phyloP scores from a whole-genome alignment of 2,113 vertebrate genomes.

The Sinocyclocheilus anshuiensis region DNA sequence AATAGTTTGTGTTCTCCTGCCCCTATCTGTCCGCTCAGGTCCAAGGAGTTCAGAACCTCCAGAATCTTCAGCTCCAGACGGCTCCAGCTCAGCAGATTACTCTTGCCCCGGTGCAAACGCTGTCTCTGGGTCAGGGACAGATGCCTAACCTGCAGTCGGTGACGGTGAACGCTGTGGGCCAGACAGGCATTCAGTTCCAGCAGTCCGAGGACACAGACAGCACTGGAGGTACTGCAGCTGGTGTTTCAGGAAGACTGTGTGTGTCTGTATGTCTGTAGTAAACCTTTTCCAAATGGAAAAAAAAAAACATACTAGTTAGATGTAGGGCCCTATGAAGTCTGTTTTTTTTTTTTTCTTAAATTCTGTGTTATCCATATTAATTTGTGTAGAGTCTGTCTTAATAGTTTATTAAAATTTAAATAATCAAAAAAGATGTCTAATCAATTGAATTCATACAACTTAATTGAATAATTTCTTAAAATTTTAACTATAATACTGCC shows the following conservation, averaged over 20 bases:
- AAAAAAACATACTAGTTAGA: background rate
- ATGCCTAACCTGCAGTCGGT: slow-evolving; percentile 98
- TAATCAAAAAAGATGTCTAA: too few relatives aligned
- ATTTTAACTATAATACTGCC: background rate
- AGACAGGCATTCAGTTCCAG: slow-evolving; percentile 86
- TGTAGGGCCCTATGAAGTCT: background rate
- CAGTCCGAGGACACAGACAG: slow-evolving; percentile 86
- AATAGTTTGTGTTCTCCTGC: background rate
- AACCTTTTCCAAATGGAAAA: background rate
- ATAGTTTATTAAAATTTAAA: background rate
- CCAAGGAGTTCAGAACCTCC: slow-evolving; percentile 97
- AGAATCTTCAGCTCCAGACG: slow-evolving; percentile 97
- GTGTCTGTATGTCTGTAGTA: background rate
- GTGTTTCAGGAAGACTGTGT: background rate
- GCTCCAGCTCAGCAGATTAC: slow-evolving; percentile 95
- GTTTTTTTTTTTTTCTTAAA: too few relatives aligned
- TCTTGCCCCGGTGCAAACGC: slow-evolving; percentile 93
- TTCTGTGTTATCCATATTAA: background rate
- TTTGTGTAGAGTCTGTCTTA: too few relatives aligned
- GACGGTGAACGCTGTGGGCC: slow-evolving; percentile 92
- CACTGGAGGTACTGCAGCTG: slow-evolving; percentile 81
- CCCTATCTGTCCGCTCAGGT: slow-evolving; percentile 68
- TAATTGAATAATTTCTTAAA: too few relatives aligned
- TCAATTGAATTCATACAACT: too few relatives aligned
- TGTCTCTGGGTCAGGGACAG: slow-evolving; percentile 92